Base-by-base conservation (phyloP, 2,888 invertebrate species). In the Chloroclystis v-ata region DNA sequence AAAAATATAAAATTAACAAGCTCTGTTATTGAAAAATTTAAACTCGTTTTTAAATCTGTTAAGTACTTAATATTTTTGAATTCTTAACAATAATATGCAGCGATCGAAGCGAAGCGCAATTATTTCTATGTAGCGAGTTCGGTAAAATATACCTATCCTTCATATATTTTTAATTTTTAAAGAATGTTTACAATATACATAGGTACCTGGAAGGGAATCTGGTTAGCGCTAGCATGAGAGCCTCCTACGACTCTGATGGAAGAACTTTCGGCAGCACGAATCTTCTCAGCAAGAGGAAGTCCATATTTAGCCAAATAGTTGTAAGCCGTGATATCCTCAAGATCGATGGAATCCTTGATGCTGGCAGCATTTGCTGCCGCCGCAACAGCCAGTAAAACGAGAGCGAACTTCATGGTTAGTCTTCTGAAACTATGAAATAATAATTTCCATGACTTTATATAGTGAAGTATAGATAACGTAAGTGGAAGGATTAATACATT, bases 201-300 rank as follows among this genome's bases (percentile, higher is more conserved):
- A 20, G 24, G 1, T 43, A 37, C 29, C 65, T 72, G 70, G 41
- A 59, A 63, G 1, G 68, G 67, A 48, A 60, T 58, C 25, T 63
- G 62, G 13, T 61, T 65, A 9, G 37, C 32, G 1, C 37, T 38
- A 11, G 70, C 63, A 0, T 60, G 52, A 0, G 56, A 35, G 13
- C 72, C 72, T 14, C 68, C 68, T 2, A 68, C 61, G 35, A 73
- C 70, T 38, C 67, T 69, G 29, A 8, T 30, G n/a, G 30, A 43
- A 10, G 54, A 47, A 14, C 63, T 60, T 46, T 72, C 71, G 29
- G 57, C 48, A 28, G 60, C 53, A 5, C 59, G 60, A 30, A 68
- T 61, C 45, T 59, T 55, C 26, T 68, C 68, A 1, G 60, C 70
- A 42, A 56, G 57, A 6, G 65, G 65, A 6, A 69, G 62, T 39